These are phyloP conservation scores for Zeugodacus cucurbitae DNA, from an alignment of 1,140 invertebrate species.

Conservation along the genomic window DNA sequence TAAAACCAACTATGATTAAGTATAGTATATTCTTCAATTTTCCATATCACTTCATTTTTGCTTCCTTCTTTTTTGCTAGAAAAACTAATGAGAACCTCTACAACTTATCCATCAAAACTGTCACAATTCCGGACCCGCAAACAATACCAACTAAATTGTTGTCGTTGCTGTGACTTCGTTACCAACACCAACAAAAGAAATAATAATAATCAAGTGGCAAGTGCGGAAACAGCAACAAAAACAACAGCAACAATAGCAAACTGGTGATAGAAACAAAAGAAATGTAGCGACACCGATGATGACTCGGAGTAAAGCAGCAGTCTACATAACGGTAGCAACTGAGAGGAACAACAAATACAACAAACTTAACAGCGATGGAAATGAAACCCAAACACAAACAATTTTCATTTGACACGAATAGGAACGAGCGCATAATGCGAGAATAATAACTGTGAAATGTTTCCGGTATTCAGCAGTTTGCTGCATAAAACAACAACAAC, in stretches of 20 bases:
- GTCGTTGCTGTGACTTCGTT: background rate
- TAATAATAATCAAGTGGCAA: background rate
- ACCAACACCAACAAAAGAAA: slow-evolving; percentile 10
- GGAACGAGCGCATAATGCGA: slow-evolving; percentile 35
- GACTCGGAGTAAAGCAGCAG: background rate
- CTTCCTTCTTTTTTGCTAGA: background rate
- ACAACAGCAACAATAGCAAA: background rate
- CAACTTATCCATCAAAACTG: slow-evolving; percentile 42
- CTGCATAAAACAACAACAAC: background rate
- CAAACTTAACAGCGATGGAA: background rate
- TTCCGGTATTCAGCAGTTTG: background rate
- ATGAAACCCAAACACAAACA: background rate
- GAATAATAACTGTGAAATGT: slow-evolving; percentile 43
- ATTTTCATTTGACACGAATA: slow-evolving; percentile 15
- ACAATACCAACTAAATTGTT: background rate
- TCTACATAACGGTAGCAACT: background rate
- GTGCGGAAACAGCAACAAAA: slow-evolving; percentile 10
- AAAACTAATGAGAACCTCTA: slow-evolving; percentile 2
- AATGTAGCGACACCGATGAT: background rate
- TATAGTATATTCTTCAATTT: too few relatives aligned
- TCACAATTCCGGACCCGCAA: slow-evolving; percentile 26
- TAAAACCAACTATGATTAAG: too few relatives aligned
- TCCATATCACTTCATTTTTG: too few relatives aligned
- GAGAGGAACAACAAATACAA: background rate
- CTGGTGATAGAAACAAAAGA: background rate